A percentile compares a stretch with the other conserved stretches of the same genome.
Evolutionary conservation across 1,140 invertebrate genomes (phyloP).

Genomic region (Drosophila baimaii): DNA sequence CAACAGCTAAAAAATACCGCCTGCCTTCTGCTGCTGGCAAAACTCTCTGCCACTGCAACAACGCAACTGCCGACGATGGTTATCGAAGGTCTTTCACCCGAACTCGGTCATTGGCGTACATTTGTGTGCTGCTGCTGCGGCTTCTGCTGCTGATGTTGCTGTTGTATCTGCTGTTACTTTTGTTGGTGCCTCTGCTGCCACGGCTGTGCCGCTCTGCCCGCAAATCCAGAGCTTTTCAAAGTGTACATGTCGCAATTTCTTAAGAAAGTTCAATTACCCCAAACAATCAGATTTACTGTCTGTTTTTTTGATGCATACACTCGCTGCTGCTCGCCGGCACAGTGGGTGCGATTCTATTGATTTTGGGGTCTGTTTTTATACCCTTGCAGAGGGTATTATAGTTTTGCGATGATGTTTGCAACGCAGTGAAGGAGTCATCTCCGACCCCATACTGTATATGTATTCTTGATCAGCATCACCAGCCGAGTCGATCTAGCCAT

Average conservation of each 20-base stretch:
- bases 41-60: constrained; percentile 70
- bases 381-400: too few species aligned
- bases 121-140: constrained; percentile 74
- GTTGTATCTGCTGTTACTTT: constrained; percentile 37
- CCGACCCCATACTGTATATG: too few species aligned
- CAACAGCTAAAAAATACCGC: too few species aligned
- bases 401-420: too few species aligned
- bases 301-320: constrained; percentile 83
- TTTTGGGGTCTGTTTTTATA: too few species aligned
- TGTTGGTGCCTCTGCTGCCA: constrained; percentile 41
- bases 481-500: too few species aligned
- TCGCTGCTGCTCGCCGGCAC: constrained; percentile 53
- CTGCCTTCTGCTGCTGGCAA: constrained; percentile 46
- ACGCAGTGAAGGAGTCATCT: too few species aligned
- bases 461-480: too few species aligned
- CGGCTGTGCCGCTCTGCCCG: constrained; percentile 63
- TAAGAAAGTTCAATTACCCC: constrained; percentile 84
- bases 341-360: constrained; percentile 4
- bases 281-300: constrained; percentile 84
- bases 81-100: constrained; percentile 85
- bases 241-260: constrained; percentile 84
- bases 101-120: constrained; percentile 85
- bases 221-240: constrained; percentile 84
- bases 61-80: constrained; percentile 74
- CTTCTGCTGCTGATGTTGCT: constrained; percentile 46